phyloP scores from a whole-genome alignment of 2,113 vertebrate genomes.

The Tursiops truncatus region DNA sequence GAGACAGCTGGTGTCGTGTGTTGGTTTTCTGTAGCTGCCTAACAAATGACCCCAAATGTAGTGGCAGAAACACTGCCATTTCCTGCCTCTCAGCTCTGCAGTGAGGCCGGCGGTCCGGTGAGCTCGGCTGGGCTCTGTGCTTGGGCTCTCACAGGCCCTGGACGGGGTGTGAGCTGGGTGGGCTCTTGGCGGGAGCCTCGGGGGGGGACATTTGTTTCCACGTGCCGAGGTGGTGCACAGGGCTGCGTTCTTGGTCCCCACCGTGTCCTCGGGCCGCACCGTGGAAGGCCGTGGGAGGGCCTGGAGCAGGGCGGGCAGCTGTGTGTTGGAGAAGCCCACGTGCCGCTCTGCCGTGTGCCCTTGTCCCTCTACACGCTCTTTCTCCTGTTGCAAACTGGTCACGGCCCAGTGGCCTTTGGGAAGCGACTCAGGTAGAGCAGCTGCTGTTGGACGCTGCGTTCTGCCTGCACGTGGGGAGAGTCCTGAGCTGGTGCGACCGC shows the following conservation, averaged over 20 bases:
- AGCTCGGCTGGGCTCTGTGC: too few species aligned
- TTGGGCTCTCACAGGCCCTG: neutral
- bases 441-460: accelerated
- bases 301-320: neutral
- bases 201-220: neutral
- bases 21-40: neutral
- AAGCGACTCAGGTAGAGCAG: neutral
- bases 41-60: accelerated
- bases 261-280: too few species aligned
- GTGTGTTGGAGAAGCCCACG: neutral
- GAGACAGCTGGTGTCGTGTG: too few species aligned
- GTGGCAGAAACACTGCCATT: neutral
- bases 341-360: neutral
- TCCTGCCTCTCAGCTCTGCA: neutral
- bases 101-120: neutral
- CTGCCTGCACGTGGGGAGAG: neutral
- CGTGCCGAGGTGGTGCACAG: neutral
- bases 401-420: too few species aligned
- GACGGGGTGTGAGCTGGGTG: neutral
- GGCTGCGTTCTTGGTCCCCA: neutral
- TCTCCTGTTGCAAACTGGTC: neutral
- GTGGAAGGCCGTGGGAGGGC: neutral
- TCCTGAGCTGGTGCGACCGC: neutral
- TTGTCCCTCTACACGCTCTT: neutral
- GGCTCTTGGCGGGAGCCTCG: neutral